Conservation (phyloP, 2,888 invertebrate species). For the Apodemia duryi region DNA sequence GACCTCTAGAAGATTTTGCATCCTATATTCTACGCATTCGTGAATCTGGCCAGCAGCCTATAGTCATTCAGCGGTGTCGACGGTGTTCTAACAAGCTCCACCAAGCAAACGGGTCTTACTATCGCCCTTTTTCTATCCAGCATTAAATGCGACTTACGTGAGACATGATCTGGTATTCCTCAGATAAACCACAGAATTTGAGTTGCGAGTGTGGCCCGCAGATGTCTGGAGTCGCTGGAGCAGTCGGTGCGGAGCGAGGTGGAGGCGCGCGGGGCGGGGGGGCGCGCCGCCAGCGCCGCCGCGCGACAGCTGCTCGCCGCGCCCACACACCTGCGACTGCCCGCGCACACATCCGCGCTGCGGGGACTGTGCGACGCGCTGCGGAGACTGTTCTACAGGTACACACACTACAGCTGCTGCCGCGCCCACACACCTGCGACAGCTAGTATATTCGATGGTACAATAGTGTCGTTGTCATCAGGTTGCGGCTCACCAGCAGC, state of each 20-base stretch:
- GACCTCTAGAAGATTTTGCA: no score
- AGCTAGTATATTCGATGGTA: no score
- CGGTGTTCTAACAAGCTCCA: no score
- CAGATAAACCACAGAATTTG: no score
- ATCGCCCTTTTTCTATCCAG: no score
- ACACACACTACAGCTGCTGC: constrained; percentile 82
- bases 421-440: constrained; percentile 82
- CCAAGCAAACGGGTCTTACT: no score
- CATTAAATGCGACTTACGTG: no score
- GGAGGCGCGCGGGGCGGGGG: constrained; percentile 50
- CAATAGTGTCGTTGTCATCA: constrained; percentile 25
- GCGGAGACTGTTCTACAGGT: constrained; percentile 55
- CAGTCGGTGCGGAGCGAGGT: constrained; percentile 39
- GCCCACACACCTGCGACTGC: constrained; percentile 86
- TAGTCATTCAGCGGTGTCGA: no score
- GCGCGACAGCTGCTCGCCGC: constrained; percentile 84
- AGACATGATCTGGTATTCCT: no score
- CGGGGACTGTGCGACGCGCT: constrained; percentile 49
- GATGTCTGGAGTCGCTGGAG: constrained; percentile 66
- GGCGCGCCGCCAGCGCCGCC: constrained; percentile 77
- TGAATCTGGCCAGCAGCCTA: no score
- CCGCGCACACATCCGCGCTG: constrained; percentile 55
- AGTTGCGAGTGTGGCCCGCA: constrained; percentile 29
- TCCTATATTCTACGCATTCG: no score
- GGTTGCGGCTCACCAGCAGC: constrained; percentile 65